These are phyloP conservation scores for Diprion similis DNA, from an alignment of 1,140 invertebrate species.

Conservation along the genomic window DNA sequence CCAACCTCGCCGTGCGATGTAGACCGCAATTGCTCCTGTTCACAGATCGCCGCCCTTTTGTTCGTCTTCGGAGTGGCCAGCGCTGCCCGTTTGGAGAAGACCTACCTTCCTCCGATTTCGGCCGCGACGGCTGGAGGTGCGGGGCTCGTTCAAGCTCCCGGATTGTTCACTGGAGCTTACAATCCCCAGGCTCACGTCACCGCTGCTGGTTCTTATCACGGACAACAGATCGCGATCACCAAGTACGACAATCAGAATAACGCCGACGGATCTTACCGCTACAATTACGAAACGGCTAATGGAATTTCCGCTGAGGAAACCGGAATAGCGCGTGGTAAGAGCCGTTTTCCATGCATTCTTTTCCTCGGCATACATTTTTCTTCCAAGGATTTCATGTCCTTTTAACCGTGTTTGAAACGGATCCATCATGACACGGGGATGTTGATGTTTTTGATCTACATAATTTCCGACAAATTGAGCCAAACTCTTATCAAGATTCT, in stretches of 20 bases:
- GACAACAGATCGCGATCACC: constrained; percentile 60
- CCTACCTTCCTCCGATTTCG: constrained; percentile 67
- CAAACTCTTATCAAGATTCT: not conserved
- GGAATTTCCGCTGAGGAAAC: constrained; percentile 68
- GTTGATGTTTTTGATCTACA: not conserved
- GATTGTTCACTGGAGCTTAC: not conserved
- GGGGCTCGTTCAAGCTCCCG: constrained; percentile 52
- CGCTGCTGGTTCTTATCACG: constrained; percentile 9
- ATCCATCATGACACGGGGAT: no score
- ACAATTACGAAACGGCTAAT: constrained; percentile 70
- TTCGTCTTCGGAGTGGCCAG: constrained; percentile 38
- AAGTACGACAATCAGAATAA: constrained; percentile 63
- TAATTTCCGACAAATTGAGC: not conserved
- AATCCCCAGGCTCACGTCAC: constrained; percentile 26
- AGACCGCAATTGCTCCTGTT: not conserved
- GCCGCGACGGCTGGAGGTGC: constrained; percentile 64
- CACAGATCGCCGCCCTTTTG: constrained; percentile 31
- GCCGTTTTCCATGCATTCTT: no score
- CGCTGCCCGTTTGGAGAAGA: constrained; percentile 66
- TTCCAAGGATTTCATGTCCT: no score
- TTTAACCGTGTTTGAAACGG: no score
- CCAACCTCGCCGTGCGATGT: not conserved
- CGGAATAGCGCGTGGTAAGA: constrained; percentile 52
- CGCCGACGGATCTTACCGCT: constrained; percentile 58
- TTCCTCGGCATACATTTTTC: no score